Conservation (phyloP, 2,113 vertebrate genomes). For the Oncorhynchus keta region DNA sequence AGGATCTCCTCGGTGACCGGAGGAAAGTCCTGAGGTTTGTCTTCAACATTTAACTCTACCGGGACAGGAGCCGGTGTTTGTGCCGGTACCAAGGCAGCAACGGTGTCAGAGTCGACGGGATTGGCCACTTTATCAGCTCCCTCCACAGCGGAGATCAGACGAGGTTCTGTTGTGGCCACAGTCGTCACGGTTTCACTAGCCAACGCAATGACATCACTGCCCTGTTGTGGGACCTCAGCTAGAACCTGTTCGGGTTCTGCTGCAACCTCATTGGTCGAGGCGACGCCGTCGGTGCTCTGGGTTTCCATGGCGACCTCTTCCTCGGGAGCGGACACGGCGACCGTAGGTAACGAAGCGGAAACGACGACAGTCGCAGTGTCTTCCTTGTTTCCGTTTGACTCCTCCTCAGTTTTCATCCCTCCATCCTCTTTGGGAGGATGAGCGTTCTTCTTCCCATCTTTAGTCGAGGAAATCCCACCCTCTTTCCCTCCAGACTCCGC, state of each 20-base stretch:
- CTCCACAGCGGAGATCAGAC: no score
- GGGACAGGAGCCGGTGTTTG: not conserved
- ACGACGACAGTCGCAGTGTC: not conserved
- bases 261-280: not conserved
- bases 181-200: not conserved
- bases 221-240: not conserved
- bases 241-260: not conserved
- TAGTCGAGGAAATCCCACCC: not conserved
- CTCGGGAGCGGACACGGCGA: not conserved
- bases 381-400: not conserved
- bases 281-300: not conserved
- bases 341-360: not conserved
- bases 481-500: not conserved
- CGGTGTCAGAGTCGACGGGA: not conserved
- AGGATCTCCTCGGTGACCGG: constrained; percentile 54
- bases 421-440: not conserved
- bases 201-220: not conserved
- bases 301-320: not conserved
- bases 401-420: not conserved
- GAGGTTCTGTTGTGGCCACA: not conserved
- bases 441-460: not conserved
- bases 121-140: not conserved
- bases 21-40: constrained; percentile 32
- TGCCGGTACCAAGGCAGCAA: not conserved
- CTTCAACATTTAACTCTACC: not conserved